A percentile compares a stretch with the other conserved stretches of the same genome.
These are phyloP conservation scores for Beris morrisii DNA, from an alignment of 2,888 invertebrate species.

Conservation along the genomic window DNA sequence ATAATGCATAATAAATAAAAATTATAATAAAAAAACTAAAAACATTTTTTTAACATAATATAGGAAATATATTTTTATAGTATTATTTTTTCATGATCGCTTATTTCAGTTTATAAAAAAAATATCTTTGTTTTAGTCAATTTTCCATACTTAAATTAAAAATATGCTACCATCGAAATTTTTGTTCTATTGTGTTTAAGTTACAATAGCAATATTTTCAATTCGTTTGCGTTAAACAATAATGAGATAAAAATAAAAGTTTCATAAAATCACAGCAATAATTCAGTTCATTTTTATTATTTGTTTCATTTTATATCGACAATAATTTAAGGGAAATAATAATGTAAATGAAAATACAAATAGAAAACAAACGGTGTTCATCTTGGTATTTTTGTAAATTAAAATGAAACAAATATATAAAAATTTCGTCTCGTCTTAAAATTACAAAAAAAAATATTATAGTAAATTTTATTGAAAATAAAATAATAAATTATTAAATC, in stretches of 20 bases:
- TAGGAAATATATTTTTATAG: too few species aligned
- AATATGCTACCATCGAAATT: conserved; percentile 12
- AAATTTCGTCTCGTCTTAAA: conserved; percentile 28
- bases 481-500: conserved; percentile 26
- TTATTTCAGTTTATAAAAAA: too few species aligned
- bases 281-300: conserved; percentile 53
- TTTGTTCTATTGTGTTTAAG: conserved; percentile 31
- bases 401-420: conserved; percentile 27
- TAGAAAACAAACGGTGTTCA: conserved; percentile 33
- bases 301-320: conserved; percentile 44
- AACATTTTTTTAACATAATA: too few species aligned
- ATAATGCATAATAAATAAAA: too few species aligned
- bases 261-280: conserved; percentile 54
- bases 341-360: conserved; percentile 29
- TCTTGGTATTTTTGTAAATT: not conserved
- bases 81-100: too few species aligned
- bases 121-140: too few species aligned
- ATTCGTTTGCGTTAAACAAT: conserved; percentile 17
- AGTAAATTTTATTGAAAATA: conserved; percentile 18
- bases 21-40: too few species aligned
- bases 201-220: not conserved
- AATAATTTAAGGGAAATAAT: conserved; percentile 34
- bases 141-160: too few species aligned
- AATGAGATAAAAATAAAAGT: conserved; percentile 11
- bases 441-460: conserved; percentile 28